A percentile compares a stretch with the other conserved stretches of the same genome.
phyloP scores from a whole-genome alignment of 1,140 invertebrate species.

The Lethocerus indicus region DNA sequence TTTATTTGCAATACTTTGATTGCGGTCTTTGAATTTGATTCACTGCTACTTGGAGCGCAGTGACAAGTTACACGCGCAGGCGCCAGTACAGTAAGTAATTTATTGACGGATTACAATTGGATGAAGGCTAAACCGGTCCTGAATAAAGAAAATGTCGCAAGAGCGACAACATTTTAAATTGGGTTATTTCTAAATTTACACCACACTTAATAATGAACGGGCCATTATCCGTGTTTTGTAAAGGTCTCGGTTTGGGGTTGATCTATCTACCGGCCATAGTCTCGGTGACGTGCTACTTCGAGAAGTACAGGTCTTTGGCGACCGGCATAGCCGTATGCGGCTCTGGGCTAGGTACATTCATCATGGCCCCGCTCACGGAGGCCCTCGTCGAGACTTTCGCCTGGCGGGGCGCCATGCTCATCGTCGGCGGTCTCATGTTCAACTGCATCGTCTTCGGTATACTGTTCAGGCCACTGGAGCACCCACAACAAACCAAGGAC shows the following conservation, averaged over 20 bases:
- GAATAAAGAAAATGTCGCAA: too few relatives aligned
- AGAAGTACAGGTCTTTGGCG: constrained; percentile 74
- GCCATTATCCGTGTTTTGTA: too few relatives aligned
- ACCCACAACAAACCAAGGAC: not conserved
- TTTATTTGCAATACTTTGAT: too few relatives aligned
- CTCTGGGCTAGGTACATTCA: constrained; percentile 71
- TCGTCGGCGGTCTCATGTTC: constrained; percentile 63
- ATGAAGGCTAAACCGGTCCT: too few relatives aligned
- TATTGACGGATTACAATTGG: too few relatives aligned
- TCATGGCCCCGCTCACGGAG: constrained; percentile 63
- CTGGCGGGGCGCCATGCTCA: constrained; percentile 37
- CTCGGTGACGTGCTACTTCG: constrained; percentile 88
- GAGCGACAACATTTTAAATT: too few relatives aligned
- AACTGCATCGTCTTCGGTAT: constrained; percentile 70
- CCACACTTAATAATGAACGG: too few relatives aligned
- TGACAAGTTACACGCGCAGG: too few relatives aligned
- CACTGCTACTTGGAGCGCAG: too few relatives aligned
- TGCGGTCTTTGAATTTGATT: too few relatives aligned
- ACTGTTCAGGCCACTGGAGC: constrained; percentile 47
- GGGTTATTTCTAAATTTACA: too few relatives aligned
- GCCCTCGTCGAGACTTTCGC: constrained; percentile 30
- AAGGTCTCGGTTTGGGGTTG: constrained; percentile 81
- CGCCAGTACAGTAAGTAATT: too few relatives aligned
- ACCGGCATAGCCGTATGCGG: constrained; percentile 91
- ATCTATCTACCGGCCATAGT: constrained; percentile 91